phyloP scores from a whole-genome alignment of 2,113 vertebrate genomes.

The Circaetus cinerascens region DNA sequence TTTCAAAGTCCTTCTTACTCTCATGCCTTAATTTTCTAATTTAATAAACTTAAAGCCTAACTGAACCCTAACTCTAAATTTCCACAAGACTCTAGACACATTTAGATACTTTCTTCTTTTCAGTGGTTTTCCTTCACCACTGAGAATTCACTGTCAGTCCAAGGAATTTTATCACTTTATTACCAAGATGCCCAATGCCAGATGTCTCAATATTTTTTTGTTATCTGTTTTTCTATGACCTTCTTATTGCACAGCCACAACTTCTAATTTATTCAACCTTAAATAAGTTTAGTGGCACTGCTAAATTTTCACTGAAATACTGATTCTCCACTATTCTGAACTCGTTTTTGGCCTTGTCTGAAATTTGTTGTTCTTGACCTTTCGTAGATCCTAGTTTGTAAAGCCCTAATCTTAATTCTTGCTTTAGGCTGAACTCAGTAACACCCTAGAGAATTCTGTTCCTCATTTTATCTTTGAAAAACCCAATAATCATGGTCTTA shows the following conservation, averaged over 20 bases:
- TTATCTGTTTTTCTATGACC: neutral
- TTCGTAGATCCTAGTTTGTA: neutral
- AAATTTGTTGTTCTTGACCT: neutral
- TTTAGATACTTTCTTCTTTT: neutral
- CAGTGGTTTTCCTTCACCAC: neutral
- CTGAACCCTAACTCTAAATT: neutral
- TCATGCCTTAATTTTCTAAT: neutral
- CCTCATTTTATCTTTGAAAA: neutral
- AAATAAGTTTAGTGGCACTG: neutral
- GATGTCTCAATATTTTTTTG: neutral
- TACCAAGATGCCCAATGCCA: neutral
- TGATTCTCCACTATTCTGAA: neutral
- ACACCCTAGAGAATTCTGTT: neutral
- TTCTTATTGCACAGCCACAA: neutral
- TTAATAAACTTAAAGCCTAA: neutral
- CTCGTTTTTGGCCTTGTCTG: neutral
- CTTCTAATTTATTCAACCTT: neutral
- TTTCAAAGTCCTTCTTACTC: neutral
- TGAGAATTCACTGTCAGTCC: neutral
- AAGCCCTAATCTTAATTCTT: neutral
- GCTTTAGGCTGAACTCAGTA: neutral
- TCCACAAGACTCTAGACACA: neutral
- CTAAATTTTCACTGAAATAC: neutral
- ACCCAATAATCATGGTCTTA: neutral
- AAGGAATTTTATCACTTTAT: neutral